Percentiles rank a stretch among this genome's conserved stretches.
Conservation (phyloP, 2,113 vertebrate genomes). For the Heterotis niloticus region DNA sequence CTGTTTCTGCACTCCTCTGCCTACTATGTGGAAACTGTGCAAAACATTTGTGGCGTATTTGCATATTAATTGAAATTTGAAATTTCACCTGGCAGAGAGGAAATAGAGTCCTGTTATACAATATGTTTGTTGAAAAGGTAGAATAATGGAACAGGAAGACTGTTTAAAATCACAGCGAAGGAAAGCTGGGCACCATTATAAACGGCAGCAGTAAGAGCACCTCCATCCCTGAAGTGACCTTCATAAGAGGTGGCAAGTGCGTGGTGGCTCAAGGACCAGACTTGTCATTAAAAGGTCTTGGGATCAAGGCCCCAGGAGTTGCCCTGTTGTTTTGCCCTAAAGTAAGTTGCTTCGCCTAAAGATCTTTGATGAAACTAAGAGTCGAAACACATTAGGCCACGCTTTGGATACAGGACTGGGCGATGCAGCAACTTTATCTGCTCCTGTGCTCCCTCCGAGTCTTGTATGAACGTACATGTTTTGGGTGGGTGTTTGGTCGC, state of each 20-base stretch:
- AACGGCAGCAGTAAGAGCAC: conserved; percentile 2
- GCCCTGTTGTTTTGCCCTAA: too few relatives aligned
- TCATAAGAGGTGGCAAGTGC: not conserved
- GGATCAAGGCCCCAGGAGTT: too few relatives aligned
- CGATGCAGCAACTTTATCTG: not conserved
- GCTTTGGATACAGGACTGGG: too few relatives aligned
- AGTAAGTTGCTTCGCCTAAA: too few relatives aligned
- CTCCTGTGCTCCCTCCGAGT: not conserved
- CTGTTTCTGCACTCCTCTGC: conserved; percentile 6
- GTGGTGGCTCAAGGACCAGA: not conserved
- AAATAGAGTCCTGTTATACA: not conserved
- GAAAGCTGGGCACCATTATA: not conserved
- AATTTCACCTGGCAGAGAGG: conserved; percentile 2
- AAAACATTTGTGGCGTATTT: conserved; percentile 6
- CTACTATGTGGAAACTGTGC: not conserved
- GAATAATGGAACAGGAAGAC: not conserved
- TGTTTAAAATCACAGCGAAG: conserved; percentile 1
- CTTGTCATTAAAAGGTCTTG: too few relatives aligned
- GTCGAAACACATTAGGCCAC: too few relatives aligned
- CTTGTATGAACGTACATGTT: not conserved
- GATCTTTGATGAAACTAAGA: too few relatives aligned
- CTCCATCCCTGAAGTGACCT: conserved; percentile 11
- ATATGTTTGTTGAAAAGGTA: not conserved
- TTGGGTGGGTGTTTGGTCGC: not conserved
- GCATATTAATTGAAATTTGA: conserved; percentile 28